Evolutionary conservation across 2,888 invertebrate species (phyloP).

Genomic region (Sminthurinus aureus): DNA sequence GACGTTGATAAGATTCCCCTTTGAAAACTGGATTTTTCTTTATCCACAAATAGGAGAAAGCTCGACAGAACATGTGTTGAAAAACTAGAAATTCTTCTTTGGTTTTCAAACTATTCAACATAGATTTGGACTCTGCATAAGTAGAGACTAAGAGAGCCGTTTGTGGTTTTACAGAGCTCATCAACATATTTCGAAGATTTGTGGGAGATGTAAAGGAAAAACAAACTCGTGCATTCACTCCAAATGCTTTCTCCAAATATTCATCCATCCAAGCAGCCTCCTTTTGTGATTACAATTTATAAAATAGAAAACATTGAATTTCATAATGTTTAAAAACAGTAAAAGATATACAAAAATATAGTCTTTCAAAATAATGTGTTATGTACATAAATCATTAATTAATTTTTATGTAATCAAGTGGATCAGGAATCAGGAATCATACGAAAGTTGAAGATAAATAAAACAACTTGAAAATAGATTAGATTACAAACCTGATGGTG

Average conservation of each 20-base stretch:
- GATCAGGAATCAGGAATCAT: too few species aligned
- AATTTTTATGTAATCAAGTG: too few species aligned
- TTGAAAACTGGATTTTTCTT: conserved; percentile 49
- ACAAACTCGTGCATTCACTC: conserved; percentile 37
- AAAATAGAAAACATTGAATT: background rate
- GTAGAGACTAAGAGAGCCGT: conserved; percentile 44
- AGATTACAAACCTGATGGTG: conserved; percentile 53
- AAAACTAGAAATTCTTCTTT: conserved; percentile 49
- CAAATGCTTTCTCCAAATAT: conserved; percentile 64
- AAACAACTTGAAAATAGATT: background rate
- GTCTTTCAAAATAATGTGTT: background rate
- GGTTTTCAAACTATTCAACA: conserved; percentile 45
- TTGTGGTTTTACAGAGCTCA: conserved; percentile 37
- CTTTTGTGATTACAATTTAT: conserved; percentile 42
- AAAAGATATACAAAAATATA: background rate
- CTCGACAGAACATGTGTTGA: conserved; percentile 56
- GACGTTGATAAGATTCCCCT: conserved; percentile 51
- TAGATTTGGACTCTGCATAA: conserved; percentile 56
- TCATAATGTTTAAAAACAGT: background rate
- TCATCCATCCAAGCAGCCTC: conserved; percentile 65
- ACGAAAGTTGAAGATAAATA: too few species aligned
- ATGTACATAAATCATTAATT: too few species aligned
- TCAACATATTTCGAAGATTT: background rate
- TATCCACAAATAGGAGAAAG: conserved; percentile 58
- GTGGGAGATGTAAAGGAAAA: background rate